Evolutionary conservation across 2,888 invertebrate genomes (phyloP).

Genomic region (Scelioninae gen. 1): DNA sequence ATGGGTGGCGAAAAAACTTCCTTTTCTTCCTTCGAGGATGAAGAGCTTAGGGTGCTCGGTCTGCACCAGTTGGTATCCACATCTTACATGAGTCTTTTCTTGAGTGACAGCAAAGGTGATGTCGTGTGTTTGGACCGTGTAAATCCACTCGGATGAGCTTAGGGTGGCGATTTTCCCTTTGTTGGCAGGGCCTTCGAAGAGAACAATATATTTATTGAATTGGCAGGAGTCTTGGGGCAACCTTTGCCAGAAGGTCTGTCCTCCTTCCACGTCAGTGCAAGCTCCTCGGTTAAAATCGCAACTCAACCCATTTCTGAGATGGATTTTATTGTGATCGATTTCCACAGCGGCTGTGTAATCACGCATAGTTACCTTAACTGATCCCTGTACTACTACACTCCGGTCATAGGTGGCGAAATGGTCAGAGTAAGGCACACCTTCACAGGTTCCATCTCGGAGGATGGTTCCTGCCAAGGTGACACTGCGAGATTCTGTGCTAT

Average conservation of each 20-base stretch:
- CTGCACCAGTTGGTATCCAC: constrained; percentile 5
- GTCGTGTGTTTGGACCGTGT: neutral
- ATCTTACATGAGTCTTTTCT: neutral
- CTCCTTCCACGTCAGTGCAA: constrained; percentile 53
- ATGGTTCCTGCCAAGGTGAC: constrained; percentile 43
- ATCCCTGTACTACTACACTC: constrained; percentile 60
- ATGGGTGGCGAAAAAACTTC: neutral
- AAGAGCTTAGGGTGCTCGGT: constrained; percentile 6
- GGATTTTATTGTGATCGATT: constrained; percentile 37
- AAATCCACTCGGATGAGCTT: neutral
- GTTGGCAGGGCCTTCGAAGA: constrained; percentile 64
- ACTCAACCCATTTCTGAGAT: constrained; percentile 17
- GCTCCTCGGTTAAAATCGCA: constrained; percentile 9
- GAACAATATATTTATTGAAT: constrained; percentile 49
- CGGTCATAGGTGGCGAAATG: constrained; percentile 61
- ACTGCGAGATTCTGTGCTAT: constrained; percentile 22
- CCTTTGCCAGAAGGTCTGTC: constrained; percentile 46
- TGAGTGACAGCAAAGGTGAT: neutral
- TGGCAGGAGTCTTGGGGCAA: constrained; percentile 36
- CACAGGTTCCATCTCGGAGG: constrained; percentile 45
- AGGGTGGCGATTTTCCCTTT: neutral
- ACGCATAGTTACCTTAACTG: constrained; percentile 18
- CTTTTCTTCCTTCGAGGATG: constrained; percentile 2
- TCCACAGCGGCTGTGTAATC: constrained; percentile 25
- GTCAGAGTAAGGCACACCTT: constrained; percentile 65